Evolutionary conservation across 2,888 invertebrate species (phyloP).

Genomic region (Chalcosyrphus nemorum): DNA sequence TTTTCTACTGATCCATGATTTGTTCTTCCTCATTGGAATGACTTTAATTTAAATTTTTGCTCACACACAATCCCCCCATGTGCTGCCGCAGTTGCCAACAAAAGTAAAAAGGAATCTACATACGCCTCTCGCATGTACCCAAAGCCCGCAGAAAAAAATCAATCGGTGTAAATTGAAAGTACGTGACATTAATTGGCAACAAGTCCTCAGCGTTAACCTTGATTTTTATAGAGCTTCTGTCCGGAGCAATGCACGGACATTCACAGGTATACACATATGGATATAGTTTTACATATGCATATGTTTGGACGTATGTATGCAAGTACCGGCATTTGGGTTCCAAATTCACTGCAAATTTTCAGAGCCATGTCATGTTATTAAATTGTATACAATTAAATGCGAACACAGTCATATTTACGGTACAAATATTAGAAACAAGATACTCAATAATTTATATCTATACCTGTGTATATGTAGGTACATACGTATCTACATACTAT

Average conservation of each 20-base stretch:
- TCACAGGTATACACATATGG: too few species aligned
- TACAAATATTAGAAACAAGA: too few species aligned
- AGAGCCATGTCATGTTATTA: neutral
- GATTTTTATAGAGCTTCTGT: slow-evolving; percentile 27
- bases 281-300: too few species aligned
- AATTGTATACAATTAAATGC: neutral
- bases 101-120: neutral
- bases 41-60: slow-evolving; percentile 62
- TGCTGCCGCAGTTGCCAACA: neutral
- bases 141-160: slow-evolving; percentile 35
- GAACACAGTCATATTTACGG: too few species aligned
- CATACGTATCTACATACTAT: too few species aligned
- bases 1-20: slow-evolving; percentile 9
- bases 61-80: neutral
- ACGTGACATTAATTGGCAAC: slow-evolving; percentile 64
- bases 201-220: slow-evolving; percentile 46
- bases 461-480: too few species aligned
- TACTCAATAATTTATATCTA: too few species aligned
- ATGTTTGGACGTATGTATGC: too few species aligned
- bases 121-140: slow-evolving; percentile 38
- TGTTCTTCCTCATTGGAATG: slow-evolving; percentile 65
- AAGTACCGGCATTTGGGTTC: neutral
- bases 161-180: slow-evolving; percentile 66
- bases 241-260: too few species aligned
- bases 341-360: neutral